phyloP scores from a whole-genome alignment of 2,113 vertebrate species.

The Puntigrus tetrazona region DNA sequence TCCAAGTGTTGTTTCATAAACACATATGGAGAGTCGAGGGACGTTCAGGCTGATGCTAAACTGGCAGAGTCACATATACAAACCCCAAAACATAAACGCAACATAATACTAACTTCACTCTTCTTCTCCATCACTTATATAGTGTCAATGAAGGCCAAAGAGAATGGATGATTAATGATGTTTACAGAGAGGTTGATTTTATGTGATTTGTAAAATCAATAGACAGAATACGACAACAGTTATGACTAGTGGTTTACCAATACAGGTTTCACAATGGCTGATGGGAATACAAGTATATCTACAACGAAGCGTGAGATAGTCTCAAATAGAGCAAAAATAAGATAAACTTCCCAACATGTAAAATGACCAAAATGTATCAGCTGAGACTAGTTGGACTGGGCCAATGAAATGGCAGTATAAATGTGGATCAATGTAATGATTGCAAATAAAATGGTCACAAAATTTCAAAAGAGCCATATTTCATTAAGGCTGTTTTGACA shows the following conservation, averaged over 20 bases:
- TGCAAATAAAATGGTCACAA: not conserved
- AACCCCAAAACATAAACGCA: conserved; percentile 18
- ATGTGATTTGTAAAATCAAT: not conserved
- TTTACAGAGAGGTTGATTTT: not conserved
- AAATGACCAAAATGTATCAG: not conserved
- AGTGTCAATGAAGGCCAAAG: not conserved
- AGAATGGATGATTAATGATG: not conserved
- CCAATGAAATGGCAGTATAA: not conserved
- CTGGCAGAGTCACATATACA: conserved; percentile 10
- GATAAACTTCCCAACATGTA: not conserved
- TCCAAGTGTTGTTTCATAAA: conserved; percentile 9
- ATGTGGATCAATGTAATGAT: not conserved
- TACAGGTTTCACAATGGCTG: not conserved
- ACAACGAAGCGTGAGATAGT: not conserved
- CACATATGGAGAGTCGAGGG: not conserved
- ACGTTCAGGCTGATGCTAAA: not conserved
- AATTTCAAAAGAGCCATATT: not conserved
- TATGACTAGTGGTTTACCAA: not conserved
- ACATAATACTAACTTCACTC: not conserved
- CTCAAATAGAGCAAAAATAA: not conserved
- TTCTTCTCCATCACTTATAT: not conserved
- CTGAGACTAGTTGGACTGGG: not conserved
- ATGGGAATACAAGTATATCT: not conserved
- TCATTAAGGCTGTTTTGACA: not conserved
- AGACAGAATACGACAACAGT: not conserved